Evolutionary conservation across 2,797 vertebrate species (phyloP).

Genomic region (Catamblyrhynchus diadema): DNA sequence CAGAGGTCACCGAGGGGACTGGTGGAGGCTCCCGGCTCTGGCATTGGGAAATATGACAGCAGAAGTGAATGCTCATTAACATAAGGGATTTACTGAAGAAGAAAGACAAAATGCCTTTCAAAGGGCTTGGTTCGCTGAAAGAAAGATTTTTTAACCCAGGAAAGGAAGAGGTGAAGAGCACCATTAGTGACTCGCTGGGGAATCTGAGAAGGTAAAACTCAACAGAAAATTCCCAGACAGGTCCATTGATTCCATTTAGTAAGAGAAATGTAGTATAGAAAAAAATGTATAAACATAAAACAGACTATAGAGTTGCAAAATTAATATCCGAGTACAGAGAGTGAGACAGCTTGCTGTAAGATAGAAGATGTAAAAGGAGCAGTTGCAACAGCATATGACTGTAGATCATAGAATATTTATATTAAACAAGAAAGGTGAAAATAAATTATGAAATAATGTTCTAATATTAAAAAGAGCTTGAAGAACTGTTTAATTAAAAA

Average conservation of each 20-base stretch:
- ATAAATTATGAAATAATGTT: background rate
- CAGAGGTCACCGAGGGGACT: background rate
- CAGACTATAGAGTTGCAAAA: background rate
- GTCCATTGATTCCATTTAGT: background rate
- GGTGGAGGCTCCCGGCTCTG: background rate
- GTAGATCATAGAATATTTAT: background rate
- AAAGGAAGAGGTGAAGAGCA: constrained; percentile 90
- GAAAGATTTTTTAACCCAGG: constrained; percentile 88
- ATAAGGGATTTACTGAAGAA: constrained; percentile 33
- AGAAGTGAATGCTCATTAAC: constrained; percentile 31
- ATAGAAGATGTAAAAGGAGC: background rate
- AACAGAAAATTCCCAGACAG: constrained; percentile 23
- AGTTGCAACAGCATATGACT: background rate
- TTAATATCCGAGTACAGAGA: background rate
- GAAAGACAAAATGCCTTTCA: constrained; percentile 86
- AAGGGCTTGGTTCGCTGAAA: constrained; percentile 84
- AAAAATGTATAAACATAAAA: background rate
- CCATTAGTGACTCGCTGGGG: constrained; percentile 86
- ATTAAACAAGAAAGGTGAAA: background rate
- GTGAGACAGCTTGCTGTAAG: background rate
- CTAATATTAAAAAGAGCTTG: background rate
- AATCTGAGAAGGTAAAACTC: constrained; percentile 91
- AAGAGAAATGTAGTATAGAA: background rate
- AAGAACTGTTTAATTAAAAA: background rate
- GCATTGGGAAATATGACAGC: constrained; percentile 14